Percentiles rank a stretch among this genome's conserved stretches.
These are phyloP conservation scores for Physeter macrocephalus DNA, from an alignment of 2,113 vertebrate species.

Conservation along the genomic window DNA sequence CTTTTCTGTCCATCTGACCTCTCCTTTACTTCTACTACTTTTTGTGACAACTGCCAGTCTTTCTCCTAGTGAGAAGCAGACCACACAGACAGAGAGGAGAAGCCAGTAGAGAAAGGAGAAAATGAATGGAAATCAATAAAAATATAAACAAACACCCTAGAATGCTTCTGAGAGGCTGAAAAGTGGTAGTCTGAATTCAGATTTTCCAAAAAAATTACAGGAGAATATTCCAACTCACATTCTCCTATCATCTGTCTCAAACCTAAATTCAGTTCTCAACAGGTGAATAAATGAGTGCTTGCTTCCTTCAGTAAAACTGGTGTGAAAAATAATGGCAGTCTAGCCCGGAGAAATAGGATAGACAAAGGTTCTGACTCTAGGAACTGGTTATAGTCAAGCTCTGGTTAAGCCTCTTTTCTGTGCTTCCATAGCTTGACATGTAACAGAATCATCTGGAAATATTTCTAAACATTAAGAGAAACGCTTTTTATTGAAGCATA, in stretches of 20 bases:
- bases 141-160: neutral
- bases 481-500: neutral
- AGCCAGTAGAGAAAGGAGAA: neutral
- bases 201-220: neutral
- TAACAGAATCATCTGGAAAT: neutral
- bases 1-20: neutral
- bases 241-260: neutral
- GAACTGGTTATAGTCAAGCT: neutral
- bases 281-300: neutral
- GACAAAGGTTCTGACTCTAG: neutral
- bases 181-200: neutral
- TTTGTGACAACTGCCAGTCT: neutral
- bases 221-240: neutral
- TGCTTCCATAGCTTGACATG: neutral
- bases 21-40: neutral
- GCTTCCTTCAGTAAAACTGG: neutral
- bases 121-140: neutral
- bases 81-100: neutral
- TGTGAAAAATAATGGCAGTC: neutral
- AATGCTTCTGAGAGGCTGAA: neutral
- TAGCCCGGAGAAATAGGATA: neutral
- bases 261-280: neutral
- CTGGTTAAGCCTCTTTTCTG: neutral
- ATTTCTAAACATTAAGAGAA: neutral
- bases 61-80: neutral